Evolutionary conservation across 2,888 invertebrate genomes (phyloP).

Genomic region (Steinernema hermaphroditum): DNA sequence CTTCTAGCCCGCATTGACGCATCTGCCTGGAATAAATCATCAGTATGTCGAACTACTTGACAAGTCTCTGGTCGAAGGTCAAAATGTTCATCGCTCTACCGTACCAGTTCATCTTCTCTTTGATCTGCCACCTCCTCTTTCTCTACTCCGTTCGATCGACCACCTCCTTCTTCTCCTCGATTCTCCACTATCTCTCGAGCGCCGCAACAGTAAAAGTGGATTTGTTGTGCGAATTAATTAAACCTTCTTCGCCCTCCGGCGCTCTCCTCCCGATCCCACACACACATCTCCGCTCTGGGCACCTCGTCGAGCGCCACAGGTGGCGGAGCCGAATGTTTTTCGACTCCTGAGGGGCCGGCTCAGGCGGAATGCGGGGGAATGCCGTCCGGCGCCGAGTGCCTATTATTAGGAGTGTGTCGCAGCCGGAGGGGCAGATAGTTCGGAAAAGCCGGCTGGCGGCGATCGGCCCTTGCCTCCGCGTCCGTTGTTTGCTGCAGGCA

Average conservation of each 20-base stretch:
- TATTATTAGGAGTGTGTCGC: slow-evolving; percentile 7
- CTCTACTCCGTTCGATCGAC: too few species aligned
- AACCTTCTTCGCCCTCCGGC: not conserved
- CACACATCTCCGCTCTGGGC: not conserved
- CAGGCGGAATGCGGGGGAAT: slow-evolving; percentile 10
- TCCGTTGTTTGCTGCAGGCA: slow-evolving; percentile 14
- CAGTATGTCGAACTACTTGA: too few species aligned
- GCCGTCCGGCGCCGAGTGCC: slow-evolving; percentile 2
- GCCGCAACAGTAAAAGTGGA: not conserved
- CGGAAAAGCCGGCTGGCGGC: slow-evolving; percentile 23
- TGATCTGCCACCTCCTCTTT: too few species aligned
- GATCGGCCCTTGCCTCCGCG: not conserved
- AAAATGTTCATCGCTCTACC: too few species aligned
- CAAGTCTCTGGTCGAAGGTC: too few species aligned
- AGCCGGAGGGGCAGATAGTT: slow-evolving; percentile 17
- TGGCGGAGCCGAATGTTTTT: slow-evolving; percentile 5
- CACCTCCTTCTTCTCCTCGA: too few species aligned
- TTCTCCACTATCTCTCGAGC: too few species aligned
- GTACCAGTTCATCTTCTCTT: too few species aligned
- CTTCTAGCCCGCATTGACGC: too few species aligned
- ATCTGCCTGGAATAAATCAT: too few species aligned
- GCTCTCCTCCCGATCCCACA: not conserved
- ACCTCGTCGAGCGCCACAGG: not conserved
- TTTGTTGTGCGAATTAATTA: slow-evolving; percentile 23
- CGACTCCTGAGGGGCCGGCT: slow-evolving; percentile 10